Evolutionary conservation across 64 coral and sea anemone genomes (phyloP).

Genomic region (Actinia equina): DNA sequence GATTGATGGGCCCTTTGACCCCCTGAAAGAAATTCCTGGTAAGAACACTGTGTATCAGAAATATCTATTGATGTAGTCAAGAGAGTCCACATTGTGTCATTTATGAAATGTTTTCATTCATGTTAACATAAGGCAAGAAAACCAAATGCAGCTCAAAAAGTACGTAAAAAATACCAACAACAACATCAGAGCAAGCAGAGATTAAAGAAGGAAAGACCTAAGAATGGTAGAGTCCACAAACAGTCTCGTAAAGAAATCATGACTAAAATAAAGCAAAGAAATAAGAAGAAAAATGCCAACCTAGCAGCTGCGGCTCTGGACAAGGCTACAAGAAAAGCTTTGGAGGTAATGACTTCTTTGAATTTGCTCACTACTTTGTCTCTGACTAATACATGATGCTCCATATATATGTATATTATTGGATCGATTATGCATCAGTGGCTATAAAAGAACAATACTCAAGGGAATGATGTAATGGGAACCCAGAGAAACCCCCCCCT

Average conservation of each 20-base stretch:
- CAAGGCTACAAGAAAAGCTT: constrained; percentile 70
- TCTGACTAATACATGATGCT: too few relatives aligned
- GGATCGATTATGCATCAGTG: too few relatives aligned
- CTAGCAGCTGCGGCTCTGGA: constrained; percentile 72
- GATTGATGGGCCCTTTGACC: too few relatives aligned
- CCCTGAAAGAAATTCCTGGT: too few relatives aligned
- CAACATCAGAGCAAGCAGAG: constrained; percentile 78
- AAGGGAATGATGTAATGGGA: background rate
- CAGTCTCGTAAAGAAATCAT: constrained; percentile 37
- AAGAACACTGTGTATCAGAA: too few relatives aligned
- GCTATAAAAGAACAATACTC: too few relatives aligned
- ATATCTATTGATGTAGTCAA: too few relatives aligned
- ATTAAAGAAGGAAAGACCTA: constrained; percentile 53
- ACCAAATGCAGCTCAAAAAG: constrained; percentile 78
- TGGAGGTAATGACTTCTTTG: constrained; percentile 40
- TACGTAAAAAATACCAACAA: constrained; percentile 80
- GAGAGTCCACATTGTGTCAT: too few relatives aligned
- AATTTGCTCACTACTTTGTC: too few relatives aligned
- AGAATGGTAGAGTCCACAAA: constrained; percentile 59
- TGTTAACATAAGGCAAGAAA: constrained; percentile 32
- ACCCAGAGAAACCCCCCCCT: too few relatives aligned
- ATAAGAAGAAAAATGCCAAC: constrained; percentile 45
- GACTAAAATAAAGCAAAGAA: constrained; percentile 73
- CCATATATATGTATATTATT: too few relatives aligned
- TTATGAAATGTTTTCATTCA: background rate